These are phyloP conservation scores for Leucophenga varia DNA, from an alignment of 1,140 invertebrate species.

Conservation along the genomic window DNA sequence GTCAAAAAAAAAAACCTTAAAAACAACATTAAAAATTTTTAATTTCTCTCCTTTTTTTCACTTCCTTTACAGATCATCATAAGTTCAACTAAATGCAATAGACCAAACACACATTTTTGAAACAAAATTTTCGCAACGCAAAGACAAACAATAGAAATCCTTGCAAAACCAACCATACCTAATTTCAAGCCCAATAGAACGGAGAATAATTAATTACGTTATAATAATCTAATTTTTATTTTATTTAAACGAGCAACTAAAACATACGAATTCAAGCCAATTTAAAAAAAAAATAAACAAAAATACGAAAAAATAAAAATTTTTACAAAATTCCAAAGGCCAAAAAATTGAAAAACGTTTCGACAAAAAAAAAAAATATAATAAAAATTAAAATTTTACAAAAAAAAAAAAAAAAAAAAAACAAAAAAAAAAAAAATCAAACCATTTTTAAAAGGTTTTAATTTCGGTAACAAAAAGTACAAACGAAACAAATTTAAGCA, in stretches of 20 bases:
- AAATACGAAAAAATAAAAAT: not conserved
- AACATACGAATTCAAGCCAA: not conserved
- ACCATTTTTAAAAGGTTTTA: slow-evolving; percentile 16
- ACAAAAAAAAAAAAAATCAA: slow-evolving; percentile 7
- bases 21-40: slow-evolving; percentile 2
- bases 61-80: slow-evolving; percentile 48
- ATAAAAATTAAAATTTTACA: slow-evolving; percentile 17
- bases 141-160: slow-evolving; percentile 29
- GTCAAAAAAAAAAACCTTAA: not conserved
- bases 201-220: too few species aligned
- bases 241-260: slow-evolving; percentile 11
- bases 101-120: slow-evolving; percentile 42
- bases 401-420: slow-evolving; percentile 11
- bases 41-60: slow-evolving; percentile 17
- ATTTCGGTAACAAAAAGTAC: slow-evolving; percentile 52
- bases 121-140: slow-evolving; percentile 17
- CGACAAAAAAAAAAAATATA: slow-evolving; percentile 7
- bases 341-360: not conserved
- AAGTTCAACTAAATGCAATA: slow-evolving; percentile 49
- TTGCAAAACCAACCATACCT: slow-evolving; percentile 33
- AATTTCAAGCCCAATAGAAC: slow-evolving; percentile 49
- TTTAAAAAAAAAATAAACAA: slow-evolving; percentile 2
- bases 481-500: slow-evolving; percentile 21
- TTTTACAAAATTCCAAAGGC: not conserved
- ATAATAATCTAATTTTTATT: slow-evolving; percentile 22